Conservation (phyloP, 2,888 invertebrate genomes). For the Epicampocera succincta region DNA sequence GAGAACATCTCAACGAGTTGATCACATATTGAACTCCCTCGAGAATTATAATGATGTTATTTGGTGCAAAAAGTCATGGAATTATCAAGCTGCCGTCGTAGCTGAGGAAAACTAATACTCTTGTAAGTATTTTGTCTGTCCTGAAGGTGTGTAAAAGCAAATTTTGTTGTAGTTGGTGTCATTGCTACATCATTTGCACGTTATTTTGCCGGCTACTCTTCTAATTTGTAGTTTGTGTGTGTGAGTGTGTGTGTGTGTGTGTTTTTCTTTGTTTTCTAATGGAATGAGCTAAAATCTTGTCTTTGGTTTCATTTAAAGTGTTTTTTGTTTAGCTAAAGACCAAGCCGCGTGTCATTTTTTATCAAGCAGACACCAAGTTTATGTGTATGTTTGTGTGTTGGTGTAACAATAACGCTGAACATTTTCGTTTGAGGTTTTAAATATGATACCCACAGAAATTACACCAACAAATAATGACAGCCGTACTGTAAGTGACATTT, state of each 20-base stretch:
- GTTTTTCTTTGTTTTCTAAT: no score
- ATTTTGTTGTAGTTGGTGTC: slow-evolving; percentile 31
- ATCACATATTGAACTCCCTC: no score
- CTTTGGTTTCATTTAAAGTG: slow-evolving; percentile 54
- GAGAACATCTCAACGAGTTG: no score
- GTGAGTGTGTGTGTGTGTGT: no score
- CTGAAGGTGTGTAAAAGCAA: slow-evolving; percentile 41
- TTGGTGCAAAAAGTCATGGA: no score
- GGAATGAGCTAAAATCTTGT: background rate
- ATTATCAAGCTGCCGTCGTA: no score
- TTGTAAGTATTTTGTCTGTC: slow-evolving; percentile 4
- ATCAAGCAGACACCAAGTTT: slow-evolving; percentile 28
- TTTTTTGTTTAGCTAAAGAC: slow-evolving; percentile 10
- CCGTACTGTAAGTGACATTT: slow-evolving; percentile 59
- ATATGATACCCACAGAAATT: slow-evolving; percentile 43
- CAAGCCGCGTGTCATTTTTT: slow-evolving; percentile 46
- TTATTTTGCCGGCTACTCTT: slow-evolving; percentile 63
- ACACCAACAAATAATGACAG: slow-evolving; percentile 52
- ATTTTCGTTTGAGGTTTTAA: slow-evolving; percentile 42
- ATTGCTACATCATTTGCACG: slow-evolving; percentile 50
- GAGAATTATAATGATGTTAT: no score
- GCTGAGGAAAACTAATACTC: no score
- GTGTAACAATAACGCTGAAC: background rate
- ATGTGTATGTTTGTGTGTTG: background rate
- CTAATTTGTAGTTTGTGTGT: slow-evolving; percentile 8